Percentiles rank a stretch among this genome's conserved stretches.
These are phyloP conservation scores for Euplexia lucipara DNA, from an alignment of 2,888 invertebrate species.

Conservation along the genomic window DNA sequence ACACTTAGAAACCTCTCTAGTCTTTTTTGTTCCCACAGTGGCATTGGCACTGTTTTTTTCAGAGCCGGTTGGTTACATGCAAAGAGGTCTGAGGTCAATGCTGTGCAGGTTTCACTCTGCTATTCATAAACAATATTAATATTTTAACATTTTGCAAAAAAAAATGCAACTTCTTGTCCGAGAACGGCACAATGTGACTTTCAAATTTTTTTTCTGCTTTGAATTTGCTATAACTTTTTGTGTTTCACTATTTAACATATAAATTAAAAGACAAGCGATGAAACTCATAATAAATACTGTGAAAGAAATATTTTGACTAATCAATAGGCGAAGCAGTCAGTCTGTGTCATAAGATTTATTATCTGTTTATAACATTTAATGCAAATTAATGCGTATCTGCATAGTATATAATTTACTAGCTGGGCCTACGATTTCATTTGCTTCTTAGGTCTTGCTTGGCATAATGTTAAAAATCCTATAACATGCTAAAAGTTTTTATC, in stretches of 20 bases:
- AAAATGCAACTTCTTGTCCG: conserved; percentile 4
- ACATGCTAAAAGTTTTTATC: too few species aligned
- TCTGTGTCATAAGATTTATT: conserved; percentile 27
- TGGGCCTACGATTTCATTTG: too few species aligned
- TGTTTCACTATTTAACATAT: conserved; percentile 5
- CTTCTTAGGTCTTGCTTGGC: too few species aligned
- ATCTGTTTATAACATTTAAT: conserved; percentile 15
- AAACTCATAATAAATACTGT: conserved; percentile 8
- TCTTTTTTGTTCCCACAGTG: conserved; percentile 59
- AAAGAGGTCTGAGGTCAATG: conserved; percentile 75
- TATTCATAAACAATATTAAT: conserved; percentile 4
- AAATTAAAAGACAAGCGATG: conserved; percentile 14
- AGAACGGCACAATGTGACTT: too few species aligned
- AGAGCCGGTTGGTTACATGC: conserved; percentile 68
- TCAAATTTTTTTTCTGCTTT: too few species aligned
- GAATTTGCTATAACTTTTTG: not conserved
- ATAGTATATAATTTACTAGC: not conserved
- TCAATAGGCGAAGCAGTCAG: conserved; percentile 12
- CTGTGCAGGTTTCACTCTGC: conserved; percentile 65
- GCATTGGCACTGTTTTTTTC: conserved; percentile 78
- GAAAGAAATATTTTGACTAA: conserved; percentile 25
- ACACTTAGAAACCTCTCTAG: conserved; percentile 31
- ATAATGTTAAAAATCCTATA: too few species aligned
- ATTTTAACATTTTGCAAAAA: conserved; percentile 12
- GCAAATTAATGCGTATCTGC: conserved; percentile 24